Conservation (phyloP, 2,888 invertebrate species). For the Drosophila gaucha region DNA sequence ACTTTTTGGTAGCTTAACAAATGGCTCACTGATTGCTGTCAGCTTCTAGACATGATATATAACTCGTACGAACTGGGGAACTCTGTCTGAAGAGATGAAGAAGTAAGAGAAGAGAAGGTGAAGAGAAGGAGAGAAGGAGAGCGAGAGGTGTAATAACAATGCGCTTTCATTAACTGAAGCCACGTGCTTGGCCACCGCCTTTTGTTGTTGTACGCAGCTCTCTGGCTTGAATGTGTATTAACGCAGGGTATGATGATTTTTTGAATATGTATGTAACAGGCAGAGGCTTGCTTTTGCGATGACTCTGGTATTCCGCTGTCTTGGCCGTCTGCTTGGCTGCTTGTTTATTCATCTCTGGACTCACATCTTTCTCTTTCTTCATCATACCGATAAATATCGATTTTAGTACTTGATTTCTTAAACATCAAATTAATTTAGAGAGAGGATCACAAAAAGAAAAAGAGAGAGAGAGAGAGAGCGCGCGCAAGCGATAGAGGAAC, state of each 20-base stretch:
- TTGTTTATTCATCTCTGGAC: no score
- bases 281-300: background rate
- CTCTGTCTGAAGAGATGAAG: background rate
- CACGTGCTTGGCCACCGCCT: conserved; percentile 20
- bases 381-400: no score
- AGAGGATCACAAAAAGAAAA: no score
- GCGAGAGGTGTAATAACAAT: conserved; percentile 13
- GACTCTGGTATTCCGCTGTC: no score
- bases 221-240: background rate
- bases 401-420: no score
- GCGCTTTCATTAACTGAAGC: conserved; percentile 18
- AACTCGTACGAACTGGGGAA: background rate
- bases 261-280: background rate
- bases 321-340: no score
- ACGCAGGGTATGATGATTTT: background rate
- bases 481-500: no score
- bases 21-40: conserved; percentile 23
- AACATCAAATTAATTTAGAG: no score
- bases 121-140: background rate
- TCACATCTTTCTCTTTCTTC: no score
- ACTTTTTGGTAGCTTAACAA: background rate
- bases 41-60: background rate
- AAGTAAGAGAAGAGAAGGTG: background rate
- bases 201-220: background rate
- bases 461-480: no score